These are phyloP conservation scores for Chauna torquata DNA, from an alignment of 2,113 vertebrate species.

Conservation along the genomic window DNA sequence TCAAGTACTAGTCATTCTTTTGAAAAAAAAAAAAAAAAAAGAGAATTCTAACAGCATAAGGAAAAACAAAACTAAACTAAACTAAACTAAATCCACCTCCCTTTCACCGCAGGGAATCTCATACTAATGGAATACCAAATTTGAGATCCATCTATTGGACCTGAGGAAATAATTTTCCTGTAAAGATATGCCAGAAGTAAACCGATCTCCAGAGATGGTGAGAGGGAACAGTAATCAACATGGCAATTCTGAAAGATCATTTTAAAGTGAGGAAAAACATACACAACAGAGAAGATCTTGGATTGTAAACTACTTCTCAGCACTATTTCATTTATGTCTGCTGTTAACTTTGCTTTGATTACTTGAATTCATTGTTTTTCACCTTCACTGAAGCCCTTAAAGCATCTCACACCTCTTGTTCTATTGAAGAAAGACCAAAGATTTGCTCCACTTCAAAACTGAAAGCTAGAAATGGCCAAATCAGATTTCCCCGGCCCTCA, in stretches of 20 bases:
- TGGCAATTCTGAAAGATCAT: background rate
- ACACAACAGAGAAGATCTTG: background rate
- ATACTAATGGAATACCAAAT: conserved; percentile 33
- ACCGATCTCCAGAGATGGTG: background rate
- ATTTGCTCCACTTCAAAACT: background rate
- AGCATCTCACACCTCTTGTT: background rate
- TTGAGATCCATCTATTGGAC: background rate
- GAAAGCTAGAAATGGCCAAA: background rate
- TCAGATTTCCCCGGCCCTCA: background rate
- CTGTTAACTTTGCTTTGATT: background rate
- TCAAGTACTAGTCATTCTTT: background rate
- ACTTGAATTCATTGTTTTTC: background rate
- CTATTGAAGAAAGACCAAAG: background rate
- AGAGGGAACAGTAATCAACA: conserved; percentile 11
- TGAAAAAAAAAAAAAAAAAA: background rate
- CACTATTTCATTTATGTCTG: background rate
- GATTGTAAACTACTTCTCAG: background rate
- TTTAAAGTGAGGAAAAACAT: background rate
- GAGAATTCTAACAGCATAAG: background rate
- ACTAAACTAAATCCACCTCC: background rate
- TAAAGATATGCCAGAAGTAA: conserved; percentile 27
- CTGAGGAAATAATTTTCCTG: conserved; percentile 6
- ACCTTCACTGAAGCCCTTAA: background rate
- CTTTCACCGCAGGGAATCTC: conserved; percentile 4
- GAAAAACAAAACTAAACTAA: background rate